Evolutionary conservation across 2,113 vertebrate genomes (phyloP), one percentile per base, ranked within the genome.

Genomic region (Semnopithecus entellus): DNA sequence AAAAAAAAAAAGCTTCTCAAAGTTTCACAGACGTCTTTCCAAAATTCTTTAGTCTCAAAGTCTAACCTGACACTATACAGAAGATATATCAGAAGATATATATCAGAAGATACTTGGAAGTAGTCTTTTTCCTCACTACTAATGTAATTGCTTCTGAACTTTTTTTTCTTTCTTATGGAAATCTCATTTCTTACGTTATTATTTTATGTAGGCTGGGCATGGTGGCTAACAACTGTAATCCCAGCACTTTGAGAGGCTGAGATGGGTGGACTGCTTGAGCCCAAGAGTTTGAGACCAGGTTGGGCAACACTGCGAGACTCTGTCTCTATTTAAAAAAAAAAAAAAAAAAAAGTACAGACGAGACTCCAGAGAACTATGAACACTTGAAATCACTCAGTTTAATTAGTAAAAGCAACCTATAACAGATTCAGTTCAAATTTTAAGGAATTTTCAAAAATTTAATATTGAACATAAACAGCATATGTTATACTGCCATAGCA

Each of bases 401-500:
- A 82, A 91, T 88, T 90, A 90, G 43, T 48, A 82, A 79, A 70
- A 92, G 8, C 30, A 87, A 45, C 30, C 17, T 45, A 0, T 50
- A 66, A 83, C 27, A 95, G 52, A 88, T n/a, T 83, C 25, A 55
- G 27, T 50, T 83, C 68, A 89, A 78, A 91, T 82, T 66, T 97
- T 40, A 96, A 68, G 66, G 16, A 75, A 90, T 92, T 93, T 55
- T 30, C 89, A 86, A 91, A 57, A 6, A n/a, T 95, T 75, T 48
- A 73, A 66, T 88, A 89, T 91, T 82, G 76, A 86, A 92, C 48
- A 30, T 27, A 96, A 93, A 96, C 22, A 43, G n/a, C 18, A 55
- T n/a, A 11, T 50, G 25, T 80, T 79, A 80, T 68, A 86, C 7
- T n/a, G 70, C 57, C 55, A 82, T 35, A 30, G 43, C 38, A 86